These are phyloP conservation scores for Ailuropoda melanoleuca DNA, from an alignment of 2,113 vertebrate species.

Conservation along the genomic window DNA sequence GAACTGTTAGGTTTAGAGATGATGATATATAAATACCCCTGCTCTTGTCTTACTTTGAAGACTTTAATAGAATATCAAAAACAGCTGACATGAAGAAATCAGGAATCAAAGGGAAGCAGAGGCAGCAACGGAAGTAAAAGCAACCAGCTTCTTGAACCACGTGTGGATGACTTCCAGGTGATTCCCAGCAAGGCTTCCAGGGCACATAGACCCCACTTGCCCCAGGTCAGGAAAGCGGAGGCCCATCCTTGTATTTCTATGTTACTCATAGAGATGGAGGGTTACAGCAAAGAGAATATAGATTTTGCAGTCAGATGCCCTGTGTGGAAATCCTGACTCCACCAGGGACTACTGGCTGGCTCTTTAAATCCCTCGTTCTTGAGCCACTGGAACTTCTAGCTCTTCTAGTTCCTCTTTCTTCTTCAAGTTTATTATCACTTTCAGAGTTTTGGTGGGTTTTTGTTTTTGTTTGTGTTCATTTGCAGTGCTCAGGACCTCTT, in stretches of 20 bases:
- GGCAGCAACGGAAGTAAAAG: not conserved
- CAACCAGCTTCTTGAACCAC: not conserved
- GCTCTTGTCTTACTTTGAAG: constrained; percentile 28
- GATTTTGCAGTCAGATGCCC: not conserved
- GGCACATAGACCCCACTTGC: not conserved
- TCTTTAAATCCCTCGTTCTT: not conserved
- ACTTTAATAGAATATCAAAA: constrained; percentile 29
- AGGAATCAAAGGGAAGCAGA: not conserved
- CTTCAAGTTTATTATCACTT: not conserved
- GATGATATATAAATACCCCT: constrained; percentile 36
- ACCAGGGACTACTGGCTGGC: not conserved
- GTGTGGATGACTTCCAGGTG: not conserved
- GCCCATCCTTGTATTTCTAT: not conserved
- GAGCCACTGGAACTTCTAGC: not conserved
- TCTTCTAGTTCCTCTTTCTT: not conserved
- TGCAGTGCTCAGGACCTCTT: not conserved
- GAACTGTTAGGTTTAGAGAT: constrained; percentile 34
- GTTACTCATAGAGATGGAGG: not conserved
- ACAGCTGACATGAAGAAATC: not conserved
- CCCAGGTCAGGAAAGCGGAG: not conserved
- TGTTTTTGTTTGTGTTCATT: not conserved
- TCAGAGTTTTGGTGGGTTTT: not conserved
- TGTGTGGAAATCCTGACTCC: not conserved
- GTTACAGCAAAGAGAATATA: not conserved
- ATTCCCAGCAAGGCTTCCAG: not conserved